Evolutionary conservation across 2,797 vertebrate species (phyloP).

Genomic region (Myripristis jacobus): DNA sequence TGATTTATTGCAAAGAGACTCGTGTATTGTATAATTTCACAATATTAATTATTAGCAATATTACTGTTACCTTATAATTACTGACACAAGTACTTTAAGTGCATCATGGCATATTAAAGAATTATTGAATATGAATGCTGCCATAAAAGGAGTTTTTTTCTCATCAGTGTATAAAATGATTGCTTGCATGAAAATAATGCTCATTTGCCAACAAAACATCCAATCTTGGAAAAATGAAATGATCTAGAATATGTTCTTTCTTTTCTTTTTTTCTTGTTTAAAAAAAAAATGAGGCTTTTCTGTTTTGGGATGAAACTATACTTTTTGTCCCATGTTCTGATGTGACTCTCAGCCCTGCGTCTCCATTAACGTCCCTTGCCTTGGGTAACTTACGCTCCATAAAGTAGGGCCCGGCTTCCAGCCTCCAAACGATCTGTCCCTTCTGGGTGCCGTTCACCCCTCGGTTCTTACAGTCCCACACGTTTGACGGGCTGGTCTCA

Average conservation of each 20-base stretch:
- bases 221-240: not conserved
- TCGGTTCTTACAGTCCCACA: slow-evolving; percentile 99
- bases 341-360: not conserved
- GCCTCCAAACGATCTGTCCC: slow-evolving; percentile 97
- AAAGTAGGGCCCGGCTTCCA: slow-evolving; percentile 96
- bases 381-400: slow-evolving; percentile 91
- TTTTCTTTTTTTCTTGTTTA: too few species aligned
- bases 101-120: too few species aligned
- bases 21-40: not conserved
- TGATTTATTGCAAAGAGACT: not conserved
- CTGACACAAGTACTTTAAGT: too few species aligned
- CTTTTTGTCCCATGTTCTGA: not conserved
- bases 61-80: too few species aligned
- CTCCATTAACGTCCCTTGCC: too few species aligned
- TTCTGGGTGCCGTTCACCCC: slow-evolving; percentile 97
- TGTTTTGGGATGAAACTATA: not conserved
- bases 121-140: too few species aligned
- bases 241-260: not conserved
- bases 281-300: too few species aligned
- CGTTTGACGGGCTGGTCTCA: slow-evolving; percentile 96
- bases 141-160: too few species aligned
- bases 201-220: too few species aligned
- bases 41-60: too few species aligned
- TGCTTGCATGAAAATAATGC: too few species aligned
- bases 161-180: too few species aligned